phyloP scores from a whole-genome alignment of 2,797 vertebrate genomes.

The Ceryle rudis region DNA sequence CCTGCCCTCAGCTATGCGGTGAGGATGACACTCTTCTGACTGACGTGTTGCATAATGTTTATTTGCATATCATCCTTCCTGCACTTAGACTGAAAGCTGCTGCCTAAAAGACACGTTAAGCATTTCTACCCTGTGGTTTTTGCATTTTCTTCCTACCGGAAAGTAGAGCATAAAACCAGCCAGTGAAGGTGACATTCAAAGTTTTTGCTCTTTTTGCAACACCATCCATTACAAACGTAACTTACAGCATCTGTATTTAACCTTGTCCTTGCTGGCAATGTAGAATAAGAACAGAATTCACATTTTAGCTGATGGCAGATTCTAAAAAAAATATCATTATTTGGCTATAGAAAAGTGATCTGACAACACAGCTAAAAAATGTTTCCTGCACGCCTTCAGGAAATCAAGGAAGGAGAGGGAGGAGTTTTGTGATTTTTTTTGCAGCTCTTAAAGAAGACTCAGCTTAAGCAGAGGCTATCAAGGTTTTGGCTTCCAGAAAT shows the following conservation, averaged over 20 bases:
- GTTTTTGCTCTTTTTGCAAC: neutral
- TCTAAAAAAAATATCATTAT: neutral
- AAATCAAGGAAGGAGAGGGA: neutral
- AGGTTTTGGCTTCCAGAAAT: neutral
- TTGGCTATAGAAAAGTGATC: neutral
- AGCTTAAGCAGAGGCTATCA: neutral
- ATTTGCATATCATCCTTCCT: neutral
- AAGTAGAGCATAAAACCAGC: neutral
- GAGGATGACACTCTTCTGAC: neutral
- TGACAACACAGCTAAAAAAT: neutral
- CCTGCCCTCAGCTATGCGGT: neutral
- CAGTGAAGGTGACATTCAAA: neutral
- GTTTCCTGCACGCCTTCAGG: neutral
- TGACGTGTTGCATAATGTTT: neutral
- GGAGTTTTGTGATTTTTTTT: neutral
- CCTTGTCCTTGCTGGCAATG: neutral
- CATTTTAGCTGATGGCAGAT: neutral
- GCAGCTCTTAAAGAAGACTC: neutral
- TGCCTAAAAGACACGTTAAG: neutral
- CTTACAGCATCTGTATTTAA: neutral
- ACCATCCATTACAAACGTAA: neutral
- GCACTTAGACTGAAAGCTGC: neutral
- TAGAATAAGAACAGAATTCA: neutral
- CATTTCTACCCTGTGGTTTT: neutral
- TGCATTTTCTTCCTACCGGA: neutral